Evolutionary conservation across 2,797 vertebrate genomes (phyloP), one percentile per base, ranked within the genome.

Genomic region (Acanthurus leucopareius): DNA sequence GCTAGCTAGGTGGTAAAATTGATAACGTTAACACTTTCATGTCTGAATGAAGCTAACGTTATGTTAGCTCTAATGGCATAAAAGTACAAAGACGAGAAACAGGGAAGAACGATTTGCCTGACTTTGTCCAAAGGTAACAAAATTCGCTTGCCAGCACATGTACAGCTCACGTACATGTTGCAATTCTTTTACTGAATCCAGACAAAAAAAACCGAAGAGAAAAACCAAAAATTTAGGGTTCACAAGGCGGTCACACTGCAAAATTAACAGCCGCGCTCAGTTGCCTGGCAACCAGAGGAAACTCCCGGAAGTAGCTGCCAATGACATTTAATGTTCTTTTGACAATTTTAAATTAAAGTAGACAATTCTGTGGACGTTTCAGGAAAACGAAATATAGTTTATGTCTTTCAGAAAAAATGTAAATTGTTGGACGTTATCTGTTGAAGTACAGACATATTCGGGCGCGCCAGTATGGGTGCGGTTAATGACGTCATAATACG

Each of bases 281-380:
- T 69, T 69, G 53, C 42, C 13, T 32, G 42, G 40, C 40, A 68
- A 68, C 66, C 35, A 66, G 32, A 0, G 4, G n/a, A 66, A 40
- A 66, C 57, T 59, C 14, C 32, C 32, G 32, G 47, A 49, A 49
- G 47, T 15, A n/a, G 2, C 32, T 35, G 6, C 32, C 32, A 35
- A 35, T 35, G 6, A 35, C 32, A 35, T 7, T 35, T 35, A 35
- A 35, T 35, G 5, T 35, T 35, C 32, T 35, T 35, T 35, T 35
- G 5, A 35, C 32, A 35, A 35, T 15, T 49, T 35, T 56, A 32
- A 17, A 56, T 9, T 9, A 28, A 19, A 19, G 32, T 22, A 5
- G 15, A 44, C 9, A 19, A 13, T 10, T 49, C 3, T 14, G 15
- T 70, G 3, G 7, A 49, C 40, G 28, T 58, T 2, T 32, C 19